Evolutionary conservation across 2,797 vertebrate species (phyloP).

Genomic region (Chelonia mydas): DNA sequence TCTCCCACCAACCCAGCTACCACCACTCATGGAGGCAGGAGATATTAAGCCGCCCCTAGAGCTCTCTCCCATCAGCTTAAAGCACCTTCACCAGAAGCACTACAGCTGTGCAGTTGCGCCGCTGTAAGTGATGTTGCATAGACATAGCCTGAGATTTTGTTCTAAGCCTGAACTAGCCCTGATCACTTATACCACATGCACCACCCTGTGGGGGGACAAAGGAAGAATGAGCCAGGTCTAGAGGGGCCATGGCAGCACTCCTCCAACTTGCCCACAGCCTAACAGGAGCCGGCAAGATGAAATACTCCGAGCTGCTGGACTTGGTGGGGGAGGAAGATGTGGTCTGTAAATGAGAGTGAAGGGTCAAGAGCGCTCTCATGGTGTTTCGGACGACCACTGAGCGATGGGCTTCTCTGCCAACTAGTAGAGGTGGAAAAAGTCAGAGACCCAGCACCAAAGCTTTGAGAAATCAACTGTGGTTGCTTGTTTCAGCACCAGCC

Average conservation of each 20-base stretch:
- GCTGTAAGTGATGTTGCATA: background rate
- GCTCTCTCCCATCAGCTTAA: background rate
- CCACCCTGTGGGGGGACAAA: background rate
- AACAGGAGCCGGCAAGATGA: background rate
- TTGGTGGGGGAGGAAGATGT: background rate
- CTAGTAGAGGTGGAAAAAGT: background rate
- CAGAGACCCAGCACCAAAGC: background rate
- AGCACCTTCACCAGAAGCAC: background rate
- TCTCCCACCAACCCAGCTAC: no score
- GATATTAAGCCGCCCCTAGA: background rate
- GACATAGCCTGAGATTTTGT: background rate
- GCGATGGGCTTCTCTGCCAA: background rate
- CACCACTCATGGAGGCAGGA: background rate
- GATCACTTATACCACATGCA: accelerated
- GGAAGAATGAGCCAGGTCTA: background rate
- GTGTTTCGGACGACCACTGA: background rate
- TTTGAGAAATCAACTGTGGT: background rate
- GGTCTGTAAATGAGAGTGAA: background rate
- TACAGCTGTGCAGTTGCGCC: no score
- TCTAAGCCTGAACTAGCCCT: background rate
- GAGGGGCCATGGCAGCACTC: accelerated
- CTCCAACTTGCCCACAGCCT: background rate
- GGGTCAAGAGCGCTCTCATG: background rate
- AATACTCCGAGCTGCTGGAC: background rate
- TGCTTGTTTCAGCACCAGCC: background rate